Percentiles rank a stretch among this genome's conserved stretches.
Conservation (phyloP, 92 coral and sea anemone species). For the Bergia sp. region DNA sequence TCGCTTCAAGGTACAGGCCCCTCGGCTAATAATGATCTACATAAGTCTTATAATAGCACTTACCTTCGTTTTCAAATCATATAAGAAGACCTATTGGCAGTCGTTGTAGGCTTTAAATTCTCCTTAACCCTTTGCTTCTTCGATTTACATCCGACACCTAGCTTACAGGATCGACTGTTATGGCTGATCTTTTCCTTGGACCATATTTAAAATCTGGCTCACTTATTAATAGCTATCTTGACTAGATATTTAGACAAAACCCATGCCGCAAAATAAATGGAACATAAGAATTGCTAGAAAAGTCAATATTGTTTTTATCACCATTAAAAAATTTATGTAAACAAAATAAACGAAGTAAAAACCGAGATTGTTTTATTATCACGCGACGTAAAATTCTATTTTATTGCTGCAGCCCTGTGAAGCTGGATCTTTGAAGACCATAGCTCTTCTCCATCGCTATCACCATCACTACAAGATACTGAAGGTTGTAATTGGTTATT, state of each 20-base stretch:
- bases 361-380: too few relatives aligned
- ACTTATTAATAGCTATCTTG: not conserved
- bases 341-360: not conserved
- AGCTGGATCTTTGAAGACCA: conserved; percentile 26
- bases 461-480: conserved; percentile 38
- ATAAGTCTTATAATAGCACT: too few relatives aligned
- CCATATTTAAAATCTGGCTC: not conserved
- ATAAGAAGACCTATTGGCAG: not conserved
- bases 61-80: too few relatives aligned
- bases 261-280: not conserved
- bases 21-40: not conserved
- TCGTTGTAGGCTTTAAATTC: too few relatives aligned
- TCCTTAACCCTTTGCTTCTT: not conserved
- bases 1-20: conserved; percentile 15
- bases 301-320: too few relatives aligned
- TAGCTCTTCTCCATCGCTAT: conserved; percentile 37
- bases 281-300: not conserved
- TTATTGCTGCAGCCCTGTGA: conserved; percentile 11
- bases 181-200: too few relatives aligned
- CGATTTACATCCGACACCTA: not conserved
- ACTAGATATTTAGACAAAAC: not conserved
- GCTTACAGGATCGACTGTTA: not conserved
- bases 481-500: conserved; percentile 17
- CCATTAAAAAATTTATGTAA: too few relatives aligned
- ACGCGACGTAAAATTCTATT: not conserved